Conservation (phyloP, 1,140 invertebrate genomes). For the Gryllus bimaculatus region DNA sequence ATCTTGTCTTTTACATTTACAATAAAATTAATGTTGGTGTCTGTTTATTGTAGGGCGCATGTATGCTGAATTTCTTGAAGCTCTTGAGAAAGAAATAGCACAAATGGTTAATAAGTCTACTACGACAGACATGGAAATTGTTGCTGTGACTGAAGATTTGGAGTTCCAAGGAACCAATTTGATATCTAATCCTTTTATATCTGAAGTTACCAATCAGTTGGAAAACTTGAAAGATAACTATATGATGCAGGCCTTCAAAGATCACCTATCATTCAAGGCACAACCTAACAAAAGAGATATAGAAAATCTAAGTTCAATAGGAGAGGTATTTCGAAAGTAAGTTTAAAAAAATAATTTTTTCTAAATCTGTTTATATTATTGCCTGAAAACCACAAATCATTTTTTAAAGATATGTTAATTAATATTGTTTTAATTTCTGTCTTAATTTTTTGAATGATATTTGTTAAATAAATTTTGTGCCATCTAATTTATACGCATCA, state of each 20-base stretch:
- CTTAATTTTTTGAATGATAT: too few species aligned
- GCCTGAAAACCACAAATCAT: too few species aligned
- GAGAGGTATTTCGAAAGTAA: background rate
- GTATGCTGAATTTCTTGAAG: slow-evolving; percentile 31
- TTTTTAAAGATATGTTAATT: too few species aligned
- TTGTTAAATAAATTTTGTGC: too few species aligned
- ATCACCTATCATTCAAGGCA: slow-evolving; percentile 29
- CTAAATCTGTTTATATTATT: too few species aligned
- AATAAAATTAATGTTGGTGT: too few species aligned
- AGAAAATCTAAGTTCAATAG: background rate
- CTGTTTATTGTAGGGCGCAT: slow-evolving; percentile 22
- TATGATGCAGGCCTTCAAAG: slow-evolving; percentile 35
- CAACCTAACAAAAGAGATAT: background rate
- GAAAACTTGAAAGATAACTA: slow-evolving; percentile 34
- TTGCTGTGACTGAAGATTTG: slow-evolving; percentile 28
- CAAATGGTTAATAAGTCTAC: slow-evolving; percentile 25
- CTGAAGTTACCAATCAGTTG: slow-evolving; percentile 30
- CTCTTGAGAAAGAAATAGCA: slow-evolving; percentile 30
- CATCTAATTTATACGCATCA: too few species aligned
- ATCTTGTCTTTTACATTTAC: too few species aligned
- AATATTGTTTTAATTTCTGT: too few species aligned
- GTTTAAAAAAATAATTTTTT: background rate
- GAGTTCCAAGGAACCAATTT: too few species aligned
- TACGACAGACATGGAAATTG: slow-evolving; percentile 14
- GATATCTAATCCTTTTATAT: background rate